Conservation (phyloP, 2,113 vertebrate genomes). For the Athene noctua region DNA sequence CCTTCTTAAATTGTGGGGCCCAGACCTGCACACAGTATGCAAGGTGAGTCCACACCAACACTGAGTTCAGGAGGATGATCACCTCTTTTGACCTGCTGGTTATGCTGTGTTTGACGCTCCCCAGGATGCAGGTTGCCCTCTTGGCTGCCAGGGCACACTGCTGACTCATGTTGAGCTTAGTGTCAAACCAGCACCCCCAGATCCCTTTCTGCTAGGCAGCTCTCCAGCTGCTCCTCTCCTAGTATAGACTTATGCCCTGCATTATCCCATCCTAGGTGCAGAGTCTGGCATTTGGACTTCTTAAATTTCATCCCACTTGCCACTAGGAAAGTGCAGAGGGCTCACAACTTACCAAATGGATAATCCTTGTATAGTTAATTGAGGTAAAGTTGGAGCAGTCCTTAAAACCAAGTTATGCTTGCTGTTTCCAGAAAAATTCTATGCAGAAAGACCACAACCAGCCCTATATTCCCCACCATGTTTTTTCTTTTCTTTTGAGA, state of each 20-base stretch:
- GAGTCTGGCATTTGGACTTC: neutral
- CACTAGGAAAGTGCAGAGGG: neutral
- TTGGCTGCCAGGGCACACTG: neutral
- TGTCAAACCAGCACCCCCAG: neutral
- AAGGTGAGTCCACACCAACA: rapidly evolving
- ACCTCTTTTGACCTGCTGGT: neutral
- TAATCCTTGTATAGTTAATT: rapidly evolving
- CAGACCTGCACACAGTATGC: neutral
- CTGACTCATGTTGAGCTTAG: neutral
- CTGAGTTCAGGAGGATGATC: neutral
- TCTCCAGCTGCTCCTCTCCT: neutral
- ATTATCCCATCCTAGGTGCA: neutral
- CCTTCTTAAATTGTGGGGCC: neutral
- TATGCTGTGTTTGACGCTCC: neutral
- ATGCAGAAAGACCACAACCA: neutral
- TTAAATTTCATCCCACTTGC: neutral
- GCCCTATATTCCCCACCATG: neutral
- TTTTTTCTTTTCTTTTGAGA: neutral
- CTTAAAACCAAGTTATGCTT: neutral
- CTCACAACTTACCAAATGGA: neutral
- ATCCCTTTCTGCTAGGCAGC: neutral
- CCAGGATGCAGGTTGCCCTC: neutral
- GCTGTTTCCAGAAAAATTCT: neutral
- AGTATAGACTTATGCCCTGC: rapidly evolving
- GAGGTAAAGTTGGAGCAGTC: neutral